Conservation (phyloP, 2,888 invertebrate species). For the Noctua janthina region DNA sequence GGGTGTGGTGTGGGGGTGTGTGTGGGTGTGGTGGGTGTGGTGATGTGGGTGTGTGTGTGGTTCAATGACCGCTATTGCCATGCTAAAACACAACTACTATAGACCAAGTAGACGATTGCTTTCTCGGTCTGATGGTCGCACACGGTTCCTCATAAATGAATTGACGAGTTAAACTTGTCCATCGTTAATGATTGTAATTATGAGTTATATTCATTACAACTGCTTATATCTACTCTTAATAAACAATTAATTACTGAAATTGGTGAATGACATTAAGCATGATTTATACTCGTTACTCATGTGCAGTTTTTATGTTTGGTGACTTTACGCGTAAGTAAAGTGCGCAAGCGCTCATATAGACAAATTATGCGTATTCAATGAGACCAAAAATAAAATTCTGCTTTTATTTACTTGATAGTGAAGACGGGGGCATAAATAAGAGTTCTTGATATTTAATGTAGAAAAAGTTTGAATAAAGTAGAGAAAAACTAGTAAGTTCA, state of each 20-base stretch:
- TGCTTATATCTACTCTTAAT: not conserved
- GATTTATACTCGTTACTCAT: not conserved
- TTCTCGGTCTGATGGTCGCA: too few species aligned
- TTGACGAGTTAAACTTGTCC: not conserved
- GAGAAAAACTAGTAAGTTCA: not conserved
- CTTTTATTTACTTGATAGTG: not conserved
- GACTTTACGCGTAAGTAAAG: not conserved
- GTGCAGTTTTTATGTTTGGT: conserved; percentile 3
- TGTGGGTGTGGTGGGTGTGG: too few species aligned
- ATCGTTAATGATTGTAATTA: not conserved
- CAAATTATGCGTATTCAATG: not conserved
- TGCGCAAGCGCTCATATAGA: not conserved
- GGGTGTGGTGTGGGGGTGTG: too few species aligned
- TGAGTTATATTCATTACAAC: conserved; percentile 16
- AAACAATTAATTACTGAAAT: not conserved
- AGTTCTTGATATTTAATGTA: not conserved
- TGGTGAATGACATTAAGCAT: conserved; percentile 12
- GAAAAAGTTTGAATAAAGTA: not conserved
- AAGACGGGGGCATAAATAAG: not conserved
- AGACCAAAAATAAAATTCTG: not conserved
- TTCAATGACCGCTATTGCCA: too few species aligned
- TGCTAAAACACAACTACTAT: too few species aligned
- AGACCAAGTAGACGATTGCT: too few species aligned
- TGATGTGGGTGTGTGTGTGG: too few species aligned
- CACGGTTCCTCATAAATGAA: not conserved